A percentile compares a stretch with the other conserved stretches of the same genome.
These are phyloP conservation scores for Drosophila pegasa DNA, from an alignment of 2,888 invertebrate genomes.

Conservation along the genomic window DNA sequence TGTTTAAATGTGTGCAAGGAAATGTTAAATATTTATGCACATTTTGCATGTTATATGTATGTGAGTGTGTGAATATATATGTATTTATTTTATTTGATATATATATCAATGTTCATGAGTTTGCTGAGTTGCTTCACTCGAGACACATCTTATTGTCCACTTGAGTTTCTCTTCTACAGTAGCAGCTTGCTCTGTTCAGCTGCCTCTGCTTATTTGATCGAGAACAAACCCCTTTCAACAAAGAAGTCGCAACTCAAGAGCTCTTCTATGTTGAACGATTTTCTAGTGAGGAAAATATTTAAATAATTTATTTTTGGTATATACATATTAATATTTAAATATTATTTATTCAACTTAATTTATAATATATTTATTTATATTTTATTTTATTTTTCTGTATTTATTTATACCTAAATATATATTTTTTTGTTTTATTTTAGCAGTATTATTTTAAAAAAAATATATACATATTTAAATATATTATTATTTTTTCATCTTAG, in stretches of 20 bases:
- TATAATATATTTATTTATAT: too few relatives aligned
- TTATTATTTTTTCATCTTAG: too few relatives aligned
- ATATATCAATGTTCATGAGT: neutral
- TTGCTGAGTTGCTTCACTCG: neutral
- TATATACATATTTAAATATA: too few relatives aligned
- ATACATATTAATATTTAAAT: neutral
- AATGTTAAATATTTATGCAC: neutral
- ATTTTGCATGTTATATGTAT: neutral
- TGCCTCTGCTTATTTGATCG: neutral
- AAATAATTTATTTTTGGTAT: neutral
- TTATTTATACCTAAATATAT: too few relatives aligned
- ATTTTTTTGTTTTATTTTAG: too few relatives aligned
- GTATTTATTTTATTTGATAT: neutral
- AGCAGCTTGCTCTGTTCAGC: neutral
- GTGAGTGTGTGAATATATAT: neutral
- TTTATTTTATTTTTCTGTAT: too few relatives aligned
- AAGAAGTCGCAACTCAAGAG: neutral
- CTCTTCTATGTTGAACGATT: neutral
- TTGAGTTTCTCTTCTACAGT: neutral
- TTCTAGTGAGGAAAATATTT: neutral
- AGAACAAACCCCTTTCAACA: neutral
- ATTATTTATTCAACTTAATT: too few relatives aligned
- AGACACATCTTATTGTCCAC: neutral
- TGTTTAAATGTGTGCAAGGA: neutral
- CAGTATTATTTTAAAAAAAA: too few relatives aligned